Evolutionary conservation across 2,888 invertebrate species (phyloP).

Genomic region (Acanthosoma haemorrhoidale): DNA sequence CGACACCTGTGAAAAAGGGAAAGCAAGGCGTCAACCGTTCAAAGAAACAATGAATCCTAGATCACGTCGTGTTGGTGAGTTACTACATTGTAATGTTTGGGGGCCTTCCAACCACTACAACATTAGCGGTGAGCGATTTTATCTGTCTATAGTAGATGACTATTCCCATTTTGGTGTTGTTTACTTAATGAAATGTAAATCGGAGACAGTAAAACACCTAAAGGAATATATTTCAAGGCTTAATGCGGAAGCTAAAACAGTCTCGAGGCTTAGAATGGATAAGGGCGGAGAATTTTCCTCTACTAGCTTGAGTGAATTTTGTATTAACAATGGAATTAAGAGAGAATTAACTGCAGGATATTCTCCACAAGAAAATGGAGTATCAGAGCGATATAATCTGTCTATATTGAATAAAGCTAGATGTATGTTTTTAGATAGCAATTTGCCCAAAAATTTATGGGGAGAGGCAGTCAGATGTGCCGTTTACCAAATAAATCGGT

Average conservation of each 20-base stretch:
- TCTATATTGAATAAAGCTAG: not conserved
- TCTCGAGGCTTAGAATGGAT: not conserved
- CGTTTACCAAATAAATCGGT: not conserved
- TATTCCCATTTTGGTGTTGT: not conserved
- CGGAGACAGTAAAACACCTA: not conserved
- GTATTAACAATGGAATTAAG: not conserved
- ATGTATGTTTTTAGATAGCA: not conserved
- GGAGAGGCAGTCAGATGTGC: not conserved
- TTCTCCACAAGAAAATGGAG: not conserved
- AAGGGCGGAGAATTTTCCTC: not conserved
- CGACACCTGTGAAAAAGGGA: conserved; percentile 29
- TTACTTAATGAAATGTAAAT: not conserved
- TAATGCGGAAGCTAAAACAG: not conserved
- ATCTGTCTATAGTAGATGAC: conserved; percentile 11
- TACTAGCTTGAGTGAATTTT: not conserved
- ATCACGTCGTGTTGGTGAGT: conserved; percentile 6
- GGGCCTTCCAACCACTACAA: not conserved
- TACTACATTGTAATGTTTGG: conserved; percentile 22
- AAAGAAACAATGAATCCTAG: conserved; percentile 7
- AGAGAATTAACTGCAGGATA: not conserved
- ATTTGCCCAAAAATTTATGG: not conserved
- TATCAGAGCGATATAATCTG: not conserved
- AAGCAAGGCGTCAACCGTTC: conserved; percentile 30
- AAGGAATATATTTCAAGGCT: not conserved
- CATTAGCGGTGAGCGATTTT: not conserved